Evolutionary conservation across 2,113 vertebrate genomes (phyloP), one percentile per base, ranked within the genome.

Genomic region (Sylvilagus bachmani): DNA sequence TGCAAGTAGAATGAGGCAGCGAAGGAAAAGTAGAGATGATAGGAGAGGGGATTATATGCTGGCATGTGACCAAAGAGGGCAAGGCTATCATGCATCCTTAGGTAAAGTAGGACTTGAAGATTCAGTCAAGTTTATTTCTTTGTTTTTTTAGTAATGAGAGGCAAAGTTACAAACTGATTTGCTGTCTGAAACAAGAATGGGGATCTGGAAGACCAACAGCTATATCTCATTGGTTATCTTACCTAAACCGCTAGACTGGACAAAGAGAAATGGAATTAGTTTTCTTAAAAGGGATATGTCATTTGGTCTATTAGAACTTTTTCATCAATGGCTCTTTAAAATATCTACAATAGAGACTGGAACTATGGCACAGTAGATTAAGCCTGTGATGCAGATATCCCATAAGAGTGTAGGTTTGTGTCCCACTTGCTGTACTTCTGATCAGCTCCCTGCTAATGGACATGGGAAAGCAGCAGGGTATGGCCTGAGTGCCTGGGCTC

Each of bases 251-350:
- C 16, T 69, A 82, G 33, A 44, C 66, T 66, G 33, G 17, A 9
- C 64, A 79, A 70, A 86, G 33, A 94, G 49, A 92, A 92, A 69
- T 79, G 9, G 38, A 70, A 91, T 89, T 83, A 67, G 66, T 86
- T 96, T 64, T 89, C 22, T 31, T 91, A 10, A 75, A 91, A 83
- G 11, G 21, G 14, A 49, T 80, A 49, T 61, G 66, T 13, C 36
- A 71, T 93, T 27, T 83, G 44, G 36, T 44, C 13, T 71, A 4
- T 87, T 80, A 69, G 33, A 66, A 55, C 17, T 55, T 70, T 91
- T 61, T 81, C 21, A 90, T 74, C 55, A n/a, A 17, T 82, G 44
- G 44, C 44, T 44, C 44, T 44, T 44, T 44, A 44, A 44, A 44
- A 44, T 44, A 44, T 44, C 44, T 44, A 44, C 44, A 44, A 44